Percentiles rank a stretch among this genome's conserved stretches.
Evolutionary conservation across 2,113 vertebrate genomes (phyloP).

Genomic region (Pseudorectes ferrugineus): DNA sequence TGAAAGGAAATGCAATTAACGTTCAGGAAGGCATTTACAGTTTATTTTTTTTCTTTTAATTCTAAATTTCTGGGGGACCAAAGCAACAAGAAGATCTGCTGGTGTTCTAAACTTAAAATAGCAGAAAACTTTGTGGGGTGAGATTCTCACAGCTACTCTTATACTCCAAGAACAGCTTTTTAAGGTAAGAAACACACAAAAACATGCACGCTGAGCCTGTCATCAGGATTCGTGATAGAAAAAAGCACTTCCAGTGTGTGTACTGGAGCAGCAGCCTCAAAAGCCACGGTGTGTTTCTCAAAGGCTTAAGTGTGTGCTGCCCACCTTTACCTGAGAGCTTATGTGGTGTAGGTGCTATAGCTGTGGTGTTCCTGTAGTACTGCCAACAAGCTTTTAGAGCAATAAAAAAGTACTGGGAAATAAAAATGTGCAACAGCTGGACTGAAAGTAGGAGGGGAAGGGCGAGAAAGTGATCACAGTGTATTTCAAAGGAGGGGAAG

Average conservation of each 20-base stretch:
- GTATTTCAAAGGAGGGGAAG: background rate
- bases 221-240: rapidly evolving
- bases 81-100: background rate
- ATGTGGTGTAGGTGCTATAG: rapidly evolving
- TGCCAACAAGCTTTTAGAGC: too few species aligned
- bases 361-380: rapidly evolving
- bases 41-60: background rate
- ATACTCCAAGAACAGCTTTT: background rate
- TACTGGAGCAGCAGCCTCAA: background rate
- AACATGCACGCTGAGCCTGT: background rate
- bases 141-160: background rate
- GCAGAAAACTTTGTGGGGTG: rapidly evolving
- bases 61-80: background rate
- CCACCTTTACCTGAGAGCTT: rapidly evolving
- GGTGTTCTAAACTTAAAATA: background rate
- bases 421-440: background rate
- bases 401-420: background rate
- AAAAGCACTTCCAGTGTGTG: background rate
- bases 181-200: background rate
- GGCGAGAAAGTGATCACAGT: rapidly evolving
- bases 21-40: background rate
- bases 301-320: background rate
- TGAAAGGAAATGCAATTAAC: background rate
- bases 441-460: background rate
- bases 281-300: background rate